Base-by-base conservation (phyloP, 1,140 invertebrate species). In the Philopotamus ludificatus region DNA sequence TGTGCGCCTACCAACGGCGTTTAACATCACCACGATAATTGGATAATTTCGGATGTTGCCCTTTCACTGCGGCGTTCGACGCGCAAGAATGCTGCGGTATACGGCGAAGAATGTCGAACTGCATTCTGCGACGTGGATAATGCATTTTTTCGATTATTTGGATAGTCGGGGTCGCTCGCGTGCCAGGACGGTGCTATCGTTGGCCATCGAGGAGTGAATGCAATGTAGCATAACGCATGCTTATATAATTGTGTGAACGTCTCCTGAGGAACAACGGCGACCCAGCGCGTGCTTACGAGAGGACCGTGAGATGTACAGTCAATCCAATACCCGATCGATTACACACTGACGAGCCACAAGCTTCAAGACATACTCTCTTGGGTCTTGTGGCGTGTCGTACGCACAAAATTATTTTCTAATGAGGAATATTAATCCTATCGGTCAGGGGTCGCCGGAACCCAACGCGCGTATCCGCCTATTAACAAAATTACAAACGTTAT, bases 181-280 rank as follows among this genome's bases (percentile, higher is more conserved):
- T 44, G 22, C 22, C 42, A 21, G 42, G 57, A 47, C 34, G 57
- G 41, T 60, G 44, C 57, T 47, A 16, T 9, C 15, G 44, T 9
- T 20, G 44, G 18, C 10, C 44, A 20, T 47, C 44, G 18, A 15
- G 44, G 10, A 12, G 18, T 47, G 44, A 47, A 12, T 4, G 10
- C 15, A 47, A 15, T 12, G 44, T 16, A 12, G 44, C 28, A 34
- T 20, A 47, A 47, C 44, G 44, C 44, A 47, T 47, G 44, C 44
- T 47, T 47, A 47, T 47, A 39, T 60, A 60, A 60, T 60, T 60
- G 57, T 60, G 57, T 60, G 57, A 60, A 60, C 57, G 57, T 34
- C 41, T 47, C 26, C 44, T 23, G 57, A 22, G 39, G 44, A 47
- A 47, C 44, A 47, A 47, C 44, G 8, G 18, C 44, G 44, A 47